Evolutionary conservation across 2,113 vertebrate species (phyloP).

Genomic region (Stercorarius parasiticus): DNA sequence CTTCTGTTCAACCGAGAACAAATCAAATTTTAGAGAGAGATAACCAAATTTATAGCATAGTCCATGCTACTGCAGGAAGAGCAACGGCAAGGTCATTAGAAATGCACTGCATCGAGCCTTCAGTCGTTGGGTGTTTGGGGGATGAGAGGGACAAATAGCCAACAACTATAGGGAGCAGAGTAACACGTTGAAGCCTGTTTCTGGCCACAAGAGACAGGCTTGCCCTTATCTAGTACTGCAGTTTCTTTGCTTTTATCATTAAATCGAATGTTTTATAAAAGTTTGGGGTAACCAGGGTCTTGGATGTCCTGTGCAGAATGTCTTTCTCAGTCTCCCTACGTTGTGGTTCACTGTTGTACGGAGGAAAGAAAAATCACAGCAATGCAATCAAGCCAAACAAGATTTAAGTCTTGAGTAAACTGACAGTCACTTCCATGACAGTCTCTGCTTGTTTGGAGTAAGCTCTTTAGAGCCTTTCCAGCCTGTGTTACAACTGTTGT

Average conservation of each 20-base stretch:
- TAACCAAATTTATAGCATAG: constrained; percentile 56
- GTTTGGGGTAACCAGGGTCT: neutral
- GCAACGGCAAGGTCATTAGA: constrained; percentile 20
- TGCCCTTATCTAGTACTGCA: neutral
- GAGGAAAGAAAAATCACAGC: neutral
- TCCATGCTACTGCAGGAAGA: constrained; percentile 32
- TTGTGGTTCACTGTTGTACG: accelerated
- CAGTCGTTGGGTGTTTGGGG: neutral
- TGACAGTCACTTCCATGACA: neutral
- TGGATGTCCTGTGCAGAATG: neutral
- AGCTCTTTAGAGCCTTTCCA: neutral
- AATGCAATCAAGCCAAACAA: neutral
- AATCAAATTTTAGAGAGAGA: constrained; percentile 60
- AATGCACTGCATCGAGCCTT: neutral
- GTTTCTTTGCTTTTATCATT: neutral
- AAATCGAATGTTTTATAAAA: neutral
- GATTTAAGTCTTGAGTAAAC: neutral
- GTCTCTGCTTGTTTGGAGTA: neutral
- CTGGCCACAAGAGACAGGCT: neutral
- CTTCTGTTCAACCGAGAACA: constrained; percentile 49
- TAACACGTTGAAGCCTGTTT: neutral
- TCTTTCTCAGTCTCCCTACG: neutral
- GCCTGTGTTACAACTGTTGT: neutral
- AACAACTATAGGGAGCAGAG: neutral
- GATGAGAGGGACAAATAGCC: neutral